A percentile compares a stretch with the other conserved stretches of the same genome.
These are phyloP conservation scores for Drosophila navojoa DNA, from an alignment of 1,140 invertebrate genomes.

Conservation along the genomic window DNA sequence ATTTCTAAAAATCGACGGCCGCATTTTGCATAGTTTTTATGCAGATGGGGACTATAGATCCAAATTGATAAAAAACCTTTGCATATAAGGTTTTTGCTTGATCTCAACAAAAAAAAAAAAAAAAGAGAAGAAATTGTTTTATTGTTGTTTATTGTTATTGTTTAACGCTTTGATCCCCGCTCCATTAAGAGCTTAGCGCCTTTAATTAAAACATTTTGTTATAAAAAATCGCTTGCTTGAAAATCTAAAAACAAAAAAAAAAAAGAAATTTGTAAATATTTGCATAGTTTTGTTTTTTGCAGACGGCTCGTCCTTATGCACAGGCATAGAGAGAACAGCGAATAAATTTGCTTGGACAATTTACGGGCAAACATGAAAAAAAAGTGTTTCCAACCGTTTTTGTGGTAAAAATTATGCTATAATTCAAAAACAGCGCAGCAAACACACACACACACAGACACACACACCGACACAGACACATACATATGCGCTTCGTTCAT, in stretches of 20 bases:
- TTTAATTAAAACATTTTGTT: slow-evolving; percentile 43
- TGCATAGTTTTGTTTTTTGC: slow-evolving; percentile 49
- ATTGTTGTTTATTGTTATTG: no score
- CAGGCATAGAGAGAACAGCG: slow-evolving; percentile 48
- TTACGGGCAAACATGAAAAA: slow-evolving; percentile 57
- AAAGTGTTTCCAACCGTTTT: slow-evolving; percentile 51
- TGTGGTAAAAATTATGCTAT: slow-evolving; percentile 79
- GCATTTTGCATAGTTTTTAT: not conserved
- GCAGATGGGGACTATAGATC: not conserved
- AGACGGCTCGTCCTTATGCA: slow-evolving; percentile 26
- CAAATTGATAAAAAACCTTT: no score
- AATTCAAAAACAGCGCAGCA: slow-evolving; percentile 73
- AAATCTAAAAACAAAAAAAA: not conserved
- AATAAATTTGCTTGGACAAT: slow-evolving; percentile 68
- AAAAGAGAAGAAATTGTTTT: no score
- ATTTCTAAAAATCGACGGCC: not conserved
- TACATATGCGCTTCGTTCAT: slow-evolving; percentile 60
- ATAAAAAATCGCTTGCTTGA: not conserved
- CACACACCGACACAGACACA: not conserved
- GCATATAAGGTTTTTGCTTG: no score
- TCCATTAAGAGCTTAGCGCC: slow-evolving; percentile 13
- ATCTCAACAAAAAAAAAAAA: no score
- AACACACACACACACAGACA: slow-evolving; percentile 32
- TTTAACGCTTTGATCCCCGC: slow-evolving; percentile 12
- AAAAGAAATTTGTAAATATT: slow-evolving; percentile 44